These are phyloP conservation scores for Rugalucina vietnamica DNA, from an alignment of 2,888 invertebrate genomes.

Conservation along the genomic window DNA sequence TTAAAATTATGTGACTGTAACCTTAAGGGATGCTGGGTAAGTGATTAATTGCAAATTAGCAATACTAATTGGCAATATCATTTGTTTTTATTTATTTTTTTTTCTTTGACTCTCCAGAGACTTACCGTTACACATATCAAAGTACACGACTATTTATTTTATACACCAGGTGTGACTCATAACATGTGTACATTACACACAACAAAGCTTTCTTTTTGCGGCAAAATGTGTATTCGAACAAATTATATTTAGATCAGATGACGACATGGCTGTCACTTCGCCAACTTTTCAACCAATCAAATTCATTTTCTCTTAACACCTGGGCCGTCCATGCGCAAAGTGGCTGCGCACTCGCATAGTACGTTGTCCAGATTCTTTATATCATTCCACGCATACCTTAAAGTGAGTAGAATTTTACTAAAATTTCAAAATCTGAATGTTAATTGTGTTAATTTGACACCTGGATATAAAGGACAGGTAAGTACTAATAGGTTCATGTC, in stretches of 20 bases:
- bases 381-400: constrained; percentile 98
- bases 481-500: constrained; percentile 66
- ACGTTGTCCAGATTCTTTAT: constrained; percentile 99
- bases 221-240: constrained; percentile 54
- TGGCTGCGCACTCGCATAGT: constrained; percentile 83
- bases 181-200: constrained; percentile 18
- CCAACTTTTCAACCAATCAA: constrained; percentile 53
- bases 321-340: constrained; percentile 79
- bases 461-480: constrained; percentile 89
- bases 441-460: constrained; percentile 83
- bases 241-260: constrained; percentile 63
- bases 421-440: constrained; percentile 68
- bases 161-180: constrained; percentile 29
- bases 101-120: no score
- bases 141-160: no score
- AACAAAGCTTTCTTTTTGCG: constrained; percentile 32
- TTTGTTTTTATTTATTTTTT: no score
- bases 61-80: no score
- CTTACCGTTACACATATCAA: no score
- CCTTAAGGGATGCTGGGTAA: no score
- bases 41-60: no score
- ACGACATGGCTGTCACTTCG: constrained; percentile 51
- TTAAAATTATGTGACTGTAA: no score
- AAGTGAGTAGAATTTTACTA: constrained; percentile 83
- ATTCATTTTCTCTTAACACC: constrained; percentile 48